A percentile compares a stretch with the other conserved stretches of the same genome.
These are phyloP conservation scores for Anneissia japonica DNA, from an alignment of 35 echinoderm and acorn worm genomes.

Conservation along the genomic window DNA sequence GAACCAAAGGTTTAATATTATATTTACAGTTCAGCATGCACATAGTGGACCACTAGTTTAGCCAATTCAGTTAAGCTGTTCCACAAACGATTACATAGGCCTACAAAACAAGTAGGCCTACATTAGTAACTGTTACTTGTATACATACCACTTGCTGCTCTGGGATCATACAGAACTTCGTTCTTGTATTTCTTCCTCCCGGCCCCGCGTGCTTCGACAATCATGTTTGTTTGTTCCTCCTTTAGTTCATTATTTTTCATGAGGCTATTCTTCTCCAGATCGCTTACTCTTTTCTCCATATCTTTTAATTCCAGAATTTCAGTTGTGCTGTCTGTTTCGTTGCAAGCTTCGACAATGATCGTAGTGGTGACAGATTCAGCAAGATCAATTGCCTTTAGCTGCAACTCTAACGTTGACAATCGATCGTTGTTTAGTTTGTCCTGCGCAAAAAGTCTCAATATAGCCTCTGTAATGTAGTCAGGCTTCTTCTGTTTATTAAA, in stretches of 20 bases:
- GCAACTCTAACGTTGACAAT: background rate
- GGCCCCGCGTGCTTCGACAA: background rate
- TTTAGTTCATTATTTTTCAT: background rate
- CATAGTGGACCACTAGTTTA: too few relatives aligned
- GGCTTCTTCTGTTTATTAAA: background rate
- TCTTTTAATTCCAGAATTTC: background rate
- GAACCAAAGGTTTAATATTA: too few relatives aligned
- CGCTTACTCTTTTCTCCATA: background rate
- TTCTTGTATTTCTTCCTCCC: background rate
- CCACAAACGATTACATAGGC: too few relatives aligned
- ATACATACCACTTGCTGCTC: background rate
- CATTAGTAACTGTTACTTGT: too few relatives aligned
- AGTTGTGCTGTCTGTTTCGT: background rate
- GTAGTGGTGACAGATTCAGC: background rate
- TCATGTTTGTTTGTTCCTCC: background rate
- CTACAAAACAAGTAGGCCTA: too few relatives aligned
- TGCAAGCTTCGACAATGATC: background rate
- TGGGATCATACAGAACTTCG: background rate
- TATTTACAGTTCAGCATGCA: too few relatives aligned
- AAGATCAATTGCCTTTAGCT: background rate
- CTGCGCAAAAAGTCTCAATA: background rate
- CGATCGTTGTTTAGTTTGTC: background rate
- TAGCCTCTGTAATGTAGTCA: background rate
- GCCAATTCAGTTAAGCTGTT: too few relatives aligned
- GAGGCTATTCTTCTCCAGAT: background rate